Evolutionary conservation across 2,797 vertebrate species (phyloP).

Genomic region (Enteromius radiatus): DNA sequence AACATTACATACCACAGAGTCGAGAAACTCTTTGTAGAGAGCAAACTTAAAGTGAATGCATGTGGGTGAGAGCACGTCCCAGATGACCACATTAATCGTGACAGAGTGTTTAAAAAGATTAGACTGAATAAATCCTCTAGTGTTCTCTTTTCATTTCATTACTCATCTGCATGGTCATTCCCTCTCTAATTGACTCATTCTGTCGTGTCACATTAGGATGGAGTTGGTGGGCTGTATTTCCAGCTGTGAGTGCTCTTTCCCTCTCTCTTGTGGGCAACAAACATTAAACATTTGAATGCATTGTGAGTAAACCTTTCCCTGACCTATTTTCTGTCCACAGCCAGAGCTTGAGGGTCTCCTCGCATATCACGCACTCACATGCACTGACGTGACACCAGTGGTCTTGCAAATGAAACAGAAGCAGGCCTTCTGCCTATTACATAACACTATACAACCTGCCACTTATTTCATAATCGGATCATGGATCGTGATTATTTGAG

Average conservation of each 20-base stretch:
- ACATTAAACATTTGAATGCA: constrained; percentile 24
- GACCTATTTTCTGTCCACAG: constrained; percentile 35
- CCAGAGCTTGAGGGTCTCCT: constrained; percentile 31
- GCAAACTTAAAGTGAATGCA: constrained; percentile 23
- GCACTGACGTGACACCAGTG: neutral
- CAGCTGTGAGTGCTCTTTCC: constrained; percentile 35
- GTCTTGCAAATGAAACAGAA: constrained; percentile 2
- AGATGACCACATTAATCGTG: constrained; percentile 14
- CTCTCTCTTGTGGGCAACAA: constrained; percentile 57
- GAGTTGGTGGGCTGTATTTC: neutral
- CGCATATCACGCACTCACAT: constrained; percentile 1
- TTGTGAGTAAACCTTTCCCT: constrained; percentile 33
- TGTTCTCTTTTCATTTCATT: constrained; percentile 10
- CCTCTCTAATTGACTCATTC: constrained; percentile 7
- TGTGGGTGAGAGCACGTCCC: constrained; percentile 17
- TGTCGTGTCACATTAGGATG: constrained; percentile 20
- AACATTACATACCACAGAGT: neutral
- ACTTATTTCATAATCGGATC: constrained; percentile 13
- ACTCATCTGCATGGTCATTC: constrained; percentile 15
- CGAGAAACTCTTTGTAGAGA: neutral
- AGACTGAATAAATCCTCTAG: constrained; percentile 26
- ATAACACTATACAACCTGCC: neutral
- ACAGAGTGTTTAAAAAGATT: neutral
- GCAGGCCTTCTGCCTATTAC: neutral
- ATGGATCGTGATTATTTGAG: neutral